Evolutionary conservation across 1,140 invertebrate species (phyloP), one percentile per base, ranked within the genome.

Genomic region (Atta colombica): DNA sequence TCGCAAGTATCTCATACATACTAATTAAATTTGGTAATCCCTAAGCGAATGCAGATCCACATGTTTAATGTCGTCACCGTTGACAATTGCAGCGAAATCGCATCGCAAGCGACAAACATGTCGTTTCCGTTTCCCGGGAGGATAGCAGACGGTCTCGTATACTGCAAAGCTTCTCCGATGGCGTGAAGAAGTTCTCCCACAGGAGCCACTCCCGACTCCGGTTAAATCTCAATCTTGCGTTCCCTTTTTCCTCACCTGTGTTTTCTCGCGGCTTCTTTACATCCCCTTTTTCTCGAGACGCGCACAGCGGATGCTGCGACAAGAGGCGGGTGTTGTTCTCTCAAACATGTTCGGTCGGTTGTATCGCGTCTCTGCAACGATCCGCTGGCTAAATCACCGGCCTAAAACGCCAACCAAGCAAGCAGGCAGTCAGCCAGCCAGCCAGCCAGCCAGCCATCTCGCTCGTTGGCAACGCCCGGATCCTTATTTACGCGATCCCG

Each of bases 401-500:
- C 63, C 71, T 74, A 72, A 75, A 69, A n/a, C 53, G 45, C 55
- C 21, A 74, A 28, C 60, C 78, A 68, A 21, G 65, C 65, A 68
- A 18, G 7, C 60, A 16, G 35, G 3, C 6, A 35, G 18, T 5
- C 60, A 65, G 61, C 6, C 55, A 58, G 7, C 55, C 55, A 66
- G 14, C 25, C 60, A 31, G 61, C 25, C 55, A 58, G 18, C n/a
- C n/a, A 58, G n/a, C n/a, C 55, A 66, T 28, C 21, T 31, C 31
- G 31, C 18, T 60, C 69, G 25, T 74, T 45, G 39, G 12, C 68
- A 60, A 21, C 49, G 49, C n/a, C 63, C 6, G 77, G 66, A 92
- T 90, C 88, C 87, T 89, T 90, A 90, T 91, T 92, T 91, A 91
- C 87, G 77, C 87, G 87, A 88, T 82, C 77, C 77, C 85, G 87